These are phyloP conservation scores for Chloromyia formosa DNA, from an alignment of 2,888 invertebrate genomes.

Conservation along the genomic window DNA sequence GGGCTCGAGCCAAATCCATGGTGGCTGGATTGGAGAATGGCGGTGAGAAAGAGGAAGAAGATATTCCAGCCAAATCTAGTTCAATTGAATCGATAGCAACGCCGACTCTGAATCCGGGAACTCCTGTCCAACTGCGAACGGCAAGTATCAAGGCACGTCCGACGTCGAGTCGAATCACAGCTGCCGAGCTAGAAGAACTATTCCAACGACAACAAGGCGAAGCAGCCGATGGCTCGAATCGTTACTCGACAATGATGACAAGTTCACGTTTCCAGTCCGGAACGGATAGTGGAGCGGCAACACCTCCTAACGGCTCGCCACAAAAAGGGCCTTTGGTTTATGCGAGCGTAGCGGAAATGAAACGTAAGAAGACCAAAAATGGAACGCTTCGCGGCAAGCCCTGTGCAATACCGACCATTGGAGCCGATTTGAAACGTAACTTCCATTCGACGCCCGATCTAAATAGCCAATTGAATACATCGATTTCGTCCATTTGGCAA, in stretches of 20 bases:
- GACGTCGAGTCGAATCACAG: slow-evolving; percentile 86
- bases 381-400: slow-evolving; percentile 63
- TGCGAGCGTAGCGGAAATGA: slow-evolving; percentile 96
- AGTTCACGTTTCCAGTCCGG: slow-evolving; percentile 77
- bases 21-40: slow-evolving; percentile 84
- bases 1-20: slow-evolving; percentile 91
- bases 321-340: slow-evolving; percentile 77
- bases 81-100: slow-evolving; percentile 80
- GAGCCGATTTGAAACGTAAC: slow-evolving; percentile 73
- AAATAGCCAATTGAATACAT: slow-evolving; percentile 65
- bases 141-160: slow-evolving; percentile 92
- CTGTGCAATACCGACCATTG: slow-evolving; percentile 62
- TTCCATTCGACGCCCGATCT: slow-evolving; percentile 92
- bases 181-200: slow-evolving; percentile 90
- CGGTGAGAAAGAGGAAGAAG: slow-evolving; percentile 78
- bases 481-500: slow-evolving; percentile 61
- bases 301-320: slow-evolving; percentile 71
- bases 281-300: slow-evolving; percentile 67
- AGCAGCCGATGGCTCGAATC: slow-evolving; percentile 65
- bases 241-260: slow-evolving; percentile 72
- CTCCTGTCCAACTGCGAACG: slow-evolving; percentile 80
- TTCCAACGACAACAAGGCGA: slow-evolving; percentile 85
- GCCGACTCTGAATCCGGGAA: slow-evolving; percentile 67
- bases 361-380: slow-evolving; percentile 71
- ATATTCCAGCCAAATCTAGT: slow-evolving; percentile 78